Evolutionary conservation across 2,888 invertebrate species (phyloP).

Genomic region (Heteromurus nitidus): DNA sequence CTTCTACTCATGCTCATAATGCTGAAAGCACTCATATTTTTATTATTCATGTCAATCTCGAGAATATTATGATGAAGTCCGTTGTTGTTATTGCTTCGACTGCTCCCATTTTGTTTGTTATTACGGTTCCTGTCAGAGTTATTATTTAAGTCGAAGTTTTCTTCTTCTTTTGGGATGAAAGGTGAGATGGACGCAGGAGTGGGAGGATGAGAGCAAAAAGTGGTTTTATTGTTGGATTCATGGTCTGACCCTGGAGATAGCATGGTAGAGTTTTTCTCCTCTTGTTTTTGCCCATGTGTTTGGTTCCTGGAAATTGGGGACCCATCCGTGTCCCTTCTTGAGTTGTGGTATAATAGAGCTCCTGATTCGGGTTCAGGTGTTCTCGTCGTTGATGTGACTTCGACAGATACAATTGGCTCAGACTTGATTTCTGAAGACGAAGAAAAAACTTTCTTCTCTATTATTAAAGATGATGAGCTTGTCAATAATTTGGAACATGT

Average conservation of each 20-base stretch:
- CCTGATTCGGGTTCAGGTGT: conserved; percentile 64
- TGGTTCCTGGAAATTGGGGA: conserved; percentile 54
- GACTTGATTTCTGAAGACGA: conserved; percentile 37
- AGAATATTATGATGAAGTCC: conserved; percentile 34
- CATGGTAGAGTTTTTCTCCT: conserved; percentile 25
- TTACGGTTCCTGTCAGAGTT: conserved; percentile 58
- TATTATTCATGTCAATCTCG: conserved; percentile 40
- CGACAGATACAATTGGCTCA: conserved; percentile 41
- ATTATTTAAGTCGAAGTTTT: conserved; percentile 57
- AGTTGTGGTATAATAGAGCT: conserved; percentile 7
- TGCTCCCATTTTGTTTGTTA: conserved; percentile 50
- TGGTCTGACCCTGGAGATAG: conserved; percentile 22
- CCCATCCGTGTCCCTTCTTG: conserved; percentile 30
- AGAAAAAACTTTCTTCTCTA: conserved; percentile 20
- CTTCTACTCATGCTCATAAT: conserved; percentile 51
- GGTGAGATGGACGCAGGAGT: conserved; percentile 9
- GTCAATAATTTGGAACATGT: conserved; percentile 31
- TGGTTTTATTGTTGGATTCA: neutral
- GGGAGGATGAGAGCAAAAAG: too few relatives aligned
- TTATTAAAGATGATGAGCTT: conserved; percentile 31
- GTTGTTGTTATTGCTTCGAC: conserved; percentile 34
- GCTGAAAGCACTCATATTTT: conserved; percentile 52
- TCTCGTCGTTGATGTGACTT: conserved; percentile 68
- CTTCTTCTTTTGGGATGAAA: conserved; percentile 29
- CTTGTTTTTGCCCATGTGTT: conserved; percentile 36